Evolutionary conservation across 2,888 invertebrate genomes (phyloP).

Genomic region (Lycia hirtaria): DNA sequence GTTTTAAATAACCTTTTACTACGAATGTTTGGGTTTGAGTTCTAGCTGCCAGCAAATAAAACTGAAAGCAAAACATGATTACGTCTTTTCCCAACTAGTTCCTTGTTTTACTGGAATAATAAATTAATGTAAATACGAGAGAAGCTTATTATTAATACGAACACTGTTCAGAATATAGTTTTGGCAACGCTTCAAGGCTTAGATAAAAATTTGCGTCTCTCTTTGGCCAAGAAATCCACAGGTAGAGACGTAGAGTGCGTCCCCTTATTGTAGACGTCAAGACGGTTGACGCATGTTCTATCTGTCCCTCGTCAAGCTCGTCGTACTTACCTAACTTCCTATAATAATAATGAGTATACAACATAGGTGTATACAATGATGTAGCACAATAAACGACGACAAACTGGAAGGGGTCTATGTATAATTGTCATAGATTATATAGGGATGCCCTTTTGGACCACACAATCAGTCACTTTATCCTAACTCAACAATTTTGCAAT

Average conservation of each 20-base stretch:
- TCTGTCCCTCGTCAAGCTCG: not conserved
- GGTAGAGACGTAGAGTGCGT: constrained; percentile 48
- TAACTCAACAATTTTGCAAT: no score
- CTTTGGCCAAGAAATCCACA: constrained; percentile 69
- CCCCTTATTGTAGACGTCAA: constrained; percentile 58
- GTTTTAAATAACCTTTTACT: no score
- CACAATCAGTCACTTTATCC: no score
- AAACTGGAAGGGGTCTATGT: no score
- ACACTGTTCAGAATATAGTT: constrained; percentile 63
- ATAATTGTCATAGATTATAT: no score
- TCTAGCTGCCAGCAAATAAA: not conserved
- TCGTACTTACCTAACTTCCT: no score
- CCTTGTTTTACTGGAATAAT: constrained; percentile 58
- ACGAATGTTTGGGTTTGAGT: not conserved
- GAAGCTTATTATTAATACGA: constrained; percentile 58
- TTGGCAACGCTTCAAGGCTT: constrained; percentile 82
- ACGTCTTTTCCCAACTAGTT: constrained; percentile 41
- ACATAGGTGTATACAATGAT: not conserved
- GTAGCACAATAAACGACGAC: not conserved
- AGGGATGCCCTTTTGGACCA: no score
- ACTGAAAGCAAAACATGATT: constrained; percentile 21
- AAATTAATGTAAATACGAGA: constrained; percentile 46
- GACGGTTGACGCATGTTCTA: constrained; percentile 58
- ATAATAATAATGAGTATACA: not conserved
- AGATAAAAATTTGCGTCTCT: constrained; percentile 77